These are phyloP conservation scores for Homalodisca vitripennis DNA, from an alignment of 1,140 invertebrate species.

Conservation along the genomic window DNA sequence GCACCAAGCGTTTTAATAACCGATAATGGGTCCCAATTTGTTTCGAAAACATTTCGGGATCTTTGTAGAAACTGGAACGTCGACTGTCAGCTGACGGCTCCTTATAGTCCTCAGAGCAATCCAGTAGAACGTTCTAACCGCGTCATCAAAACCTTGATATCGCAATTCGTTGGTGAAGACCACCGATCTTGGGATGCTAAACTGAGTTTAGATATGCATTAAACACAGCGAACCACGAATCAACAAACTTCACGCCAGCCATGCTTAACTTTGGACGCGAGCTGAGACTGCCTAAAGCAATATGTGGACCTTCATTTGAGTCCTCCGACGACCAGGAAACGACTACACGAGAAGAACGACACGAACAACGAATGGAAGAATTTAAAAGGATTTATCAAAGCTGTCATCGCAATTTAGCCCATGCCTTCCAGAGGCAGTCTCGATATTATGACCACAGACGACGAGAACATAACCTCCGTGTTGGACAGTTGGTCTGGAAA, in stretches of 20 bases:
- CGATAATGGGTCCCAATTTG: background rate
- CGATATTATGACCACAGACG: too few species aligned
- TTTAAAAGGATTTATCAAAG: too few species aligned
- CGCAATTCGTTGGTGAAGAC: background rate
- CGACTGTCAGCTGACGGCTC: background rate
- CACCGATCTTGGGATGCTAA: background rate
- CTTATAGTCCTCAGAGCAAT: background rate
- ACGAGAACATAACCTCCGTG: too few species aligned
- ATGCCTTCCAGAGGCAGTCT: too few species aligned
- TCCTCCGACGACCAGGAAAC: too few species aligned
- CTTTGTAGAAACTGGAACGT: background rate
- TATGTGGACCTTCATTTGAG: background rate
- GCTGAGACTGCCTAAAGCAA: background rate
- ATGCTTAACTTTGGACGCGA: background rate
- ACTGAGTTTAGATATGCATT: background rate
- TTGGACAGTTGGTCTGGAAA: too few species aligned
- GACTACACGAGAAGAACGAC: too few species aligned
- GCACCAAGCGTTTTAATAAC: background rate
- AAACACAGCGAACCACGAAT: background rate
- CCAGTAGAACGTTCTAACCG: background rate
- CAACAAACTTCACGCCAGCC: background rate
- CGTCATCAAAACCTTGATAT: background rate
- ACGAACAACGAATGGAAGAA: too few species aligned
- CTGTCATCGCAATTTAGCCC: too few species aligned
- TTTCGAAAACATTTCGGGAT: background rate